These are phyloP conservation scores for Beaufortia kweichowensis DNA, from an alignment of 2,113 vertebrate genomes.

Conservation along the genomic window DNA sequence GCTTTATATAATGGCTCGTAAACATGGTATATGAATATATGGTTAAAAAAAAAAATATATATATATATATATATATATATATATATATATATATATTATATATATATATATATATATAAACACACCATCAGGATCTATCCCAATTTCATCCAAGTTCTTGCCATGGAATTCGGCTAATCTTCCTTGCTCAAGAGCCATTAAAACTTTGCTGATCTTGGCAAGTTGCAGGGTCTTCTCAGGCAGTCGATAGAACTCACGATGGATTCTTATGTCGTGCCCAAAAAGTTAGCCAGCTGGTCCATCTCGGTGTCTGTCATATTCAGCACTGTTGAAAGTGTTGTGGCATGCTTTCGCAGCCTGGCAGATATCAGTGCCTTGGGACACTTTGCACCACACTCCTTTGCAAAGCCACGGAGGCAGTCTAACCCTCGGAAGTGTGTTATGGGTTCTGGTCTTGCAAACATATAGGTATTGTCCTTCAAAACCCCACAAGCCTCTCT, in stretches of 20 bases:
- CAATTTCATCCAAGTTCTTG: conserved; percentile 15
- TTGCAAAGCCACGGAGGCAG: conserved; percentile 49
- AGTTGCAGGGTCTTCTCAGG: conserved; percentile 4
- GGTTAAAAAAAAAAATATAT: no score
- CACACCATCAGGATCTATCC: conserved; percentile 2
- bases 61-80: no score
- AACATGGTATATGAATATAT: no score
- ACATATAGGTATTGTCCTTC: conserved; percentile 45
- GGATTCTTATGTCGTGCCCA: not conserved
- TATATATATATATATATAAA: no score
- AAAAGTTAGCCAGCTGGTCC: conserved; percentile 10
- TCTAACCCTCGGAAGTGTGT: conserved; percentile 52
- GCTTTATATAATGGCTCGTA: no score
- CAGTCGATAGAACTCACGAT: conserved; percentile 8
- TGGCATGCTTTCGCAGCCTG: not conserved
- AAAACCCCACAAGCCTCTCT: conserved; percentile 40
- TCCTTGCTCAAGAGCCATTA: conserved; percentile 19
- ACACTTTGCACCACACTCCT: conserved; percentile 30
- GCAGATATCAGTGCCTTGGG: not conserved
- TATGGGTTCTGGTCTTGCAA: conserved; percentile 41
- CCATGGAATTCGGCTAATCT: conserved; percentile 12
- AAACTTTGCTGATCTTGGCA: conserved; percentile 11
- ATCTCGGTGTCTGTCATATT: conserved; percentile 12
- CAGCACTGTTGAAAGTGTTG: not conserved
- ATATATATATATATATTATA: no score